These are phyloP conservation scores for Shinisaurus crocodilurus DNA, from an alignment of 2,113 vertebrate species.

Conservation along the genomic window DNA sequence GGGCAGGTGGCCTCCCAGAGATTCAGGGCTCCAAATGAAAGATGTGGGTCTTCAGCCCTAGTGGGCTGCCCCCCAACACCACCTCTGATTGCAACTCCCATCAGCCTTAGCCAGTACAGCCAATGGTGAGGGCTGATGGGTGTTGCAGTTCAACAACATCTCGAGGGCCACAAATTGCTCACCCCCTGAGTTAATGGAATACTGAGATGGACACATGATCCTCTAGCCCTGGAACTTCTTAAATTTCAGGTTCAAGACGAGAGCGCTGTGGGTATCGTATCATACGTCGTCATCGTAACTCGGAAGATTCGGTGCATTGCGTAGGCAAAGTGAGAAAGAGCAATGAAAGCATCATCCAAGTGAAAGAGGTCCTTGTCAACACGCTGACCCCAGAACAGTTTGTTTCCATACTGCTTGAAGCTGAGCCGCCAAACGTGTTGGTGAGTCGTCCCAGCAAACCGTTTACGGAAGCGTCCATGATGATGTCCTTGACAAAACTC, in stretches of 20 bases:
- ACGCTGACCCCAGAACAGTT: slow-evolving; percentile 88
- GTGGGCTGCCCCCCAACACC: no score
- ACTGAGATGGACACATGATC: background rate
- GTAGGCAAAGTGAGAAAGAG: slow-evolving; percentile 66
- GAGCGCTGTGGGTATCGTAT: slow-evolving; percentile 90
- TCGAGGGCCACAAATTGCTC: background rate
- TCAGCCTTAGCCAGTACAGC: no score
- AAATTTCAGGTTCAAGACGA: slow-evolving; percentile 82
- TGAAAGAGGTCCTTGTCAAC: slow-evolving; percentile 65
- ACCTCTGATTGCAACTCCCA: no score
- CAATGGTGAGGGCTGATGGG: no score
- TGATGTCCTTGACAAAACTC: slow-evolving; percentile 97
- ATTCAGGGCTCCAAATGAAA: no score
- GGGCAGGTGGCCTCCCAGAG: no score
- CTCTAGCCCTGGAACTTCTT: background rate
- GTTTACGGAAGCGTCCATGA: slow-evolving; percentile 95
- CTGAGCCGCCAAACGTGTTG: slow-evolving; percentile 91
- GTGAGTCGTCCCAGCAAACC: slow-evolving; percentile 89
- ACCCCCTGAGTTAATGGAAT: slow-evolving; percentile 75
- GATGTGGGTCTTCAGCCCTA: no score
- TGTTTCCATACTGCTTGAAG: slow-evolving; percentile 89
- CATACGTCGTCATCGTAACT: slow-evolving; percentile 79
- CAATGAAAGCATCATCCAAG: slow-evolving; percentile 8
- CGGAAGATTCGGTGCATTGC: slow-evolving; percentile 71
- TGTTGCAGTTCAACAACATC: background rate